phyloP scores from a whole-genome alignment of 2,113 vertebrate genomes.

The Tachysurus fulvidraco region DNA sequence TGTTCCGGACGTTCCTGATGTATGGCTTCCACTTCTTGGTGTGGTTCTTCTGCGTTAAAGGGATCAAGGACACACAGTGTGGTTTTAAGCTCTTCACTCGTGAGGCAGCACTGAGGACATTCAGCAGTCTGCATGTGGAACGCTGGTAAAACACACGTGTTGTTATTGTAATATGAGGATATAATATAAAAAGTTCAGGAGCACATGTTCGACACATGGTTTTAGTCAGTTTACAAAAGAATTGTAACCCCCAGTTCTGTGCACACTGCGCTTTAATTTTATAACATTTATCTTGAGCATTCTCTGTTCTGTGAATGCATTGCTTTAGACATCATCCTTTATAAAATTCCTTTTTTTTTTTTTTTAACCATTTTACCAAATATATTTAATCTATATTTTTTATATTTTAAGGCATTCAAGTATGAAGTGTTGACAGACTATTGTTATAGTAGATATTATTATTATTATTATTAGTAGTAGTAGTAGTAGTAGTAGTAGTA shows the following conservation, averaged over 20 bases:
- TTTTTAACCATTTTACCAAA: neutral
- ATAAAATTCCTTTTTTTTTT: neutral
- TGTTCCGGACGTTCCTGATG: constrained; percentile 93
- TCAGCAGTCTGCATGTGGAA: constrained; percentile 89
- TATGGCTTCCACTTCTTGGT: constrained; percentile 98
- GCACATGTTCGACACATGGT: neutral
- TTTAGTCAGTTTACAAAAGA: neutral
- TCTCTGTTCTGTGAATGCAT: neutral
- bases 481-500: too few species aligned
- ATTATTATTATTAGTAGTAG: too few species aligned
- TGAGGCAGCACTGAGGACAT: constrained; percentile 85
- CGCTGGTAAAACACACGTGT: constrained; percentile 79
- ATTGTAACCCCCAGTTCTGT: neutral
- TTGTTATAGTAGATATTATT: too few species aligned
- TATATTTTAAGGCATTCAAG: neutral
- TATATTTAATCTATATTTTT: neutral
- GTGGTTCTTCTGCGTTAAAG: constrained; percentile 94
- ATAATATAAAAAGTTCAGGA: neutral
- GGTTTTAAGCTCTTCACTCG: constrained; percentile 96
- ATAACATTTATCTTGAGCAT: neutral
- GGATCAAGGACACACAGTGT: constrained; percentile 91
- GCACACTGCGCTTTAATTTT: neutral
- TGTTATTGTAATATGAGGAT: neutral
- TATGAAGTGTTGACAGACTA: too few species aligned
- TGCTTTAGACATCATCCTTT: neutral